Conservation (phyloP, 2,797 vertebrate species). For the Poeciliopsis gracilis region DNA sequence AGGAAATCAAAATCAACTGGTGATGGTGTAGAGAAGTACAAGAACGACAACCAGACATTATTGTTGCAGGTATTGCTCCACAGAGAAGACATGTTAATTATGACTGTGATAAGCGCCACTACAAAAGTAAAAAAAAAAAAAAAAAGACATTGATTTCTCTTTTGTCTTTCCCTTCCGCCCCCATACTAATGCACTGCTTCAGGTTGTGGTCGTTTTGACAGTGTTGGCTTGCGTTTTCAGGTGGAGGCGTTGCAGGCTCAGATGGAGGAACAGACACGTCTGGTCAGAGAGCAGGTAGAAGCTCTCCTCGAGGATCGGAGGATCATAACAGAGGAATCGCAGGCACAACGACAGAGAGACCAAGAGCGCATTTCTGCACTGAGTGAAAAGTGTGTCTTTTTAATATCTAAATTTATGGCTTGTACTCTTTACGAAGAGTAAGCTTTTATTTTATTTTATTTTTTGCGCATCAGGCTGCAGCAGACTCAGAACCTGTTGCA, state of each 20-base stretch:
- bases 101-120: background rate
- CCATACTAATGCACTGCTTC: background rate
- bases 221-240: slow-evolving; percentile 67
- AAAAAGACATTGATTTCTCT: background rate
- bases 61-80: slow-evolving; percentile 84
- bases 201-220: background rate
- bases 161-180: background rate
- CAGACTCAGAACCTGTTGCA: slow-evolving; percentile 89
- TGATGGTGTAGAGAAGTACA: slow-evolving; percentile 78
- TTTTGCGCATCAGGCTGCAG: slow-evolving; percentile 79
- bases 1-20: slow-evolving; percentile 67
- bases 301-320: slow-evolving; percentile 88
- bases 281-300: slow-evolving; percentile 91
- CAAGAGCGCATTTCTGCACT: slow-evolving; percentile 84
- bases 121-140: background rate
- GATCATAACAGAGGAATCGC: slow-evolving; percentile 87
- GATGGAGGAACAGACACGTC: slow-evolving; percentile 90
- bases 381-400: slow-evolving; percentile 84
- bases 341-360: slow-evolving; percentile 86
- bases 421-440: too few species aligned
- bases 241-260: slow-evolving; percentile 96
- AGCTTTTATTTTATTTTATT: background rate
- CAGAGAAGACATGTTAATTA: background rate
- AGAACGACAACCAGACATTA: slow-evolving; percentile 83
- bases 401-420: background rate